These are phyloP conservation scores for Marasmarcha lunaedactyla DNA, from an alignment of 2,888 invertebrate species.

Conservation along the genomic window DNA sequence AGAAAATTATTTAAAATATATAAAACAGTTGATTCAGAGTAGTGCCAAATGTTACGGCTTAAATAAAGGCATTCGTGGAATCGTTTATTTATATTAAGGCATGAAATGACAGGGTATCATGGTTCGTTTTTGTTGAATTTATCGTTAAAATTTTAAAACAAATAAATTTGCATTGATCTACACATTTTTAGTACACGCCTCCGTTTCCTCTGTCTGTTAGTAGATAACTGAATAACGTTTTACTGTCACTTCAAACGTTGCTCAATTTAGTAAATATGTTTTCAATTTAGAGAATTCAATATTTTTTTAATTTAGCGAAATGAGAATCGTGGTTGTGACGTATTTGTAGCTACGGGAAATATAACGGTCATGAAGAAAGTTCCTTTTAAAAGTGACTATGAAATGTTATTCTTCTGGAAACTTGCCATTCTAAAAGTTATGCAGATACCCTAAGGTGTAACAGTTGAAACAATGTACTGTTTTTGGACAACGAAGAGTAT, in stretches of 20 bases:
- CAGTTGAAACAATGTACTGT: not conserved
- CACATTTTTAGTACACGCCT: too few species aligned
- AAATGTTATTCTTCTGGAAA: slow-evolving; percentile 48
- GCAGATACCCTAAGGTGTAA: slow-evolving; percentile 19
- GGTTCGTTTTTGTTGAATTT: slow-evolving; percentile 24
- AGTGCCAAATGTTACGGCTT: slow-evolving; percentile 38
- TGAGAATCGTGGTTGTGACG: slow-evolving; percentile 56
- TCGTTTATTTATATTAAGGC: slow-evolving; percentile 31
- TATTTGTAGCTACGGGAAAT: slow-evolving; percentile 35
- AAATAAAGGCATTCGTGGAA: slow-evolving; percentile 36
- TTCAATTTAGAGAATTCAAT: slow-evolving; percentile 24
- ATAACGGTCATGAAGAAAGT: slow-evolving; percentile 31
- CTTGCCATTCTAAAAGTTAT: slow-evolving; percentile 17
- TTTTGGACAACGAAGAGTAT: slow-evolving; percentile 23
- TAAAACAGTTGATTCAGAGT: slow-evolving; percentile 31
- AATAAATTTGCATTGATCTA: too few species aligned
- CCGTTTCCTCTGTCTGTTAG: too few species aligned
- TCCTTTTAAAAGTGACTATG: slow-evolving; percentile 47
- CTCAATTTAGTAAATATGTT: slow-evolving; percentile 52
- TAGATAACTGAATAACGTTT: slow-evolving; percentile 43
- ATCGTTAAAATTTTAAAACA: slow-evolving; percentile 1
- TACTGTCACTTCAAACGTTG: slow-evolving; percentile 51
- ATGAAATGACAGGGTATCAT: slow-evolving; percentile 62
- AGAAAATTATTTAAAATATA: slow-evolving; percentile 12
- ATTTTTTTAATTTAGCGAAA: slow-evolving; percentile 14